Conservation (phyloP, 2,888 invertebrate species). For the Chrysopilus asiliformis region DNA sequence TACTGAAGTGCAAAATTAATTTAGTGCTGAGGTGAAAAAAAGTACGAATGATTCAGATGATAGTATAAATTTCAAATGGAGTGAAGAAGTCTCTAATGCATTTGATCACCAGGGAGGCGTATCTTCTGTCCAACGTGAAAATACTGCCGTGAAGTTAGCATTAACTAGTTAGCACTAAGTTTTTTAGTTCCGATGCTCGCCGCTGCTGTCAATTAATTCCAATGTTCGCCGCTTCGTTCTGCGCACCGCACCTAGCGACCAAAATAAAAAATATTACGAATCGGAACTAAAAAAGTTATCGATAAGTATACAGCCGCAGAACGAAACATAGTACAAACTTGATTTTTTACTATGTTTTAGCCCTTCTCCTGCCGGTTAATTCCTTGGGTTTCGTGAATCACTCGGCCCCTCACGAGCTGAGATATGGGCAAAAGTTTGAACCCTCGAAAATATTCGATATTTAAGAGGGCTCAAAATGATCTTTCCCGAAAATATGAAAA, state of each 20-base stretch:
- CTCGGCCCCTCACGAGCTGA: too few relatives aligned
- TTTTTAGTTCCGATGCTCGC: slow-evolving; percentile 30
- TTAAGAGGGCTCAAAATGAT: too few relatives aligned
- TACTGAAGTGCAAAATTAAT: background rate
- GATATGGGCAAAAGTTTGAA: too few relatives aligned
- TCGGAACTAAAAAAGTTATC: slow-evolving; percentile 5
- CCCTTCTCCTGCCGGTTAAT: too few relatives aligned
- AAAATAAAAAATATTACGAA: slow-evolving; percentile 19
- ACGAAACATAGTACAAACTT: too few relatives aligned
- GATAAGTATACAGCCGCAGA: too few relatives aligned
- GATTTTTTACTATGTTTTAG: too few relatives aligned
- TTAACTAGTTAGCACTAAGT: slow-evolving; percentile 17
- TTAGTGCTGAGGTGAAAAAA: background rate
- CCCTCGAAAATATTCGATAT: too few relatives aligned
- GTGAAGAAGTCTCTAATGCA: slow-evolving; percentile 7
- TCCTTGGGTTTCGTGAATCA: too few relatives aligned
- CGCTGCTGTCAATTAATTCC: too few relatives aligned
- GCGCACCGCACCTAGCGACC: slow-evolving; percentile 31
- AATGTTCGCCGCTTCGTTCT: too few relatives aligned
- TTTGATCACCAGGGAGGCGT: slow-evolving; percentile 1
- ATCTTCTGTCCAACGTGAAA: slow-evolving; percentile 1
- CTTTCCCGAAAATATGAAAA: too few relatives aligned
- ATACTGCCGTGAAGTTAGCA: slow-evolving; percentile 4
- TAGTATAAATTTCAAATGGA: slow-evolving; percentile 5
- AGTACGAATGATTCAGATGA: slow-evolving; percentile 1